Evolutionary conservation across 2,888 invertebrate species (phyloP), one percentile per base, ranked within the genome.

Genomic region (Tetropium fuscum): DNA sequence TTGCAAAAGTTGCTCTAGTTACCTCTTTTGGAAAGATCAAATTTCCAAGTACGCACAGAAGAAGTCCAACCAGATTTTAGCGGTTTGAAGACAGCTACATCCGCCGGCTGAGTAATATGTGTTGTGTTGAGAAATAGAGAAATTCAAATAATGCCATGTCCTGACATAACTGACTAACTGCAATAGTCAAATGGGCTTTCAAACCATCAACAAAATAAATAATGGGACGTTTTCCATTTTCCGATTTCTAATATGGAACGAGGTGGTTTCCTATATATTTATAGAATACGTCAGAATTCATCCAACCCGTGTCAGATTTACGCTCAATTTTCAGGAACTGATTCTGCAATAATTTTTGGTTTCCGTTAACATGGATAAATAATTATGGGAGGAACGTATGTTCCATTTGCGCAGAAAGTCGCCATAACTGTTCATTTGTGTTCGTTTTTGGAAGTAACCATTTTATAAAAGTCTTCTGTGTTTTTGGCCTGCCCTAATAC

Each of bases 131-230:
- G 70, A 11, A 68, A 65, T 36, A 76, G 58, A n/a, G 64, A 59
- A 44, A 65, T 68, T 10, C 74, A 43, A 43, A 74, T 69, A 16
- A 75, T 74, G 15, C 59, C 49, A 27, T 64, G 22, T 68, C 64
- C n/a, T 60, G 41, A 60, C 73, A 76, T 34, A 70, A 71, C 18
- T 70, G 43, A 51, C 65, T 64, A 0, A 72, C 27, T 45, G 66
- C 58, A 16, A 69, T 18, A 16, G 63, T 68, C 34, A 70, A 41
- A 44, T 75, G 77, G 2, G 73, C 73, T 34, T 62, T 63, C 43
- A 72, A 74, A 8, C 72, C 74, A 62, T 75, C 73, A n/a, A 74
- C 55, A 15, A 74, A 68, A 32, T 71, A 48, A 13, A 73, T 45
- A 4, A 73, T 65, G 3, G 72, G 69, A 36, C 45, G 65, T 25